These are phyloP conservation scores for Xenentodon cancila DNA, from an alignment of 2,797 vertebrate genomes.

Conservation along the genomic window DNA sequence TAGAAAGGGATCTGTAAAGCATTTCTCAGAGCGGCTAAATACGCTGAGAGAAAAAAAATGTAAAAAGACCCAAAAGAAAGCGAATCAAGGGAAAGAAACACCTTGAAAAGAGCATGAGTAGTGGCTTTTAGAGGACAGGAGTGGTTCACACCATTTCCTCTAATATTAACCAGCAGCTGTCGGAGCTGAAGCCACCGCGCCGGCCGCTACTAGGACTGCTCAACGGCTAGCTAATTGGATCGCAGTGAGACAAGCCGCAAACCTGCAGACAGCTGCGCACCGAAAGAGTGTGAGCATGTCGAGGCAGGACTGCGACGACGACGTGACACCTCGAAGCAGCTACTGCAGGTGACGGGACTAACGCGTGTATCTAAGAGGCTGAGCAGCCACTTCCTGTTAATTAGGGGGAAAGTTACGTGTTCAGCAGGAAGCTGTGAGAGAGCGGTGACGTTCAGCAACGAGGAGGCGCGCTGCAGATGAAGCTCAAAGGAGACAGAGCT, in stretches of 20 bases:
- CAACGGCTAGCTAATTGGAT: constrained; percentile 41
- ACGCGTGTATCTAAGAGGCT: constrained; percentile 34
- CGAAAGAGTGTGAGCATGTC: constrained; percentile 15
- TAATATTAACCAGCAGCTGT: constrained; percentile 23
- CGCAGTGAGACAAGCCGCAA: constrained; percentile 31
- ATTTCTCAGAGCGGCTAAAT: constrained; percentile 26
- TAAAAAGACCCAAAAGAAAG: constrained; percentile 1
- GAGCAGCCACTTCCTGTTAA: constrained; percentile 49
- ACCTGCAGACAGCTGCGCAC: constrained; percentile 12
- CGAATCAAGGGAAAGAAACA: constrained; percentile 27
- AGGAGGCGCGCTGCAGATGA: constrained; percentile 24
- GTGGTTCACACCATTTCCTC: constrained; percentile 20
- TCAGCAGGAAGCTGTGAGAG: constrained; percentile 23
- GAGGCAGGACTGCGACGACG: constrained; percentile 6
- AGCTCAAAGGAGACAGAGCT: constrained; percentile 32
- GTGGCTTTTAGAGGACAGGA: constrained; percentile 18
- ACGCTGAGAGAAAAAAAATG: constrained; percentile 1
- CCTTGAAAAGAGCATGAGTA: constrained; percentile 12
- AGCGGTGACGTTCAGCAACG: constrained; percentile 15
- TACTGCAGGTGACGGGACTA: neutral
- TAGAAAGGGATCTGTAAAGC: neutral
- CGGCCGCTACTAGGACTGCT: constrained; percentile 2
- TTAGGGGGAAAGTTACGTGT: constrained; percentile 21
- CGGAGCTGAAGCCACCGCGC: constrained; percentile 24
- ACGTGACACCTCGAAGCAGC: constrained; percentile 38